phyloP scores from a whole-genome alignment of 2,113 vertebrate genomes.

The Sceloporus tristichus region DNA sequence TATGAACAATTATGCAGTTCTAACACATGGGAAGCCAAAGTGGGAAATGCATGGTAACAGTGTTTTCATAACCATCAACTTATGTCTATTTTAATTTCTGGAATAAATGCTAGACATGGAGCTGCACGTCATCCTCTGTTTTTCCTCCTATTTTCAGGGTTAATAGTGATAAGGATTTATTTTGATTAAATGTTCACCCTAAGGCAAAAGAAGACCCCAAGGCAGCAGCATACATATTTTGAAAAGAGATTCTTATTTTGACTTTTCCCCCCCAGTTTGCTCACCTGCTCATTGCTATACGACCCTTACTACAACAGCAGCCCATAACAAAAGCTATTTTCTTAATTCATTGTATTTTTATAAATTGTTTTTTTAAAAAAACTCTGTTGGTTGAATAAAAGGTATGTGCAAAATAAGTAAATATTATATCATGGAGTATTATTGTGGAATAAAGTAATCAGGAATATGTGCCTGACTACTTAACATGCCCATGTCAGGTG shows the following conservation, averaged over 20 bases:
- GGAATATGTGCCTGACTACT: neutral
- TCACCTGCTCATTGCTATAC: no score
- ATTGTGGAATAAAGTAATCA: no score
- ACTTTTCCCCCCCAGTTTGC: neutral
- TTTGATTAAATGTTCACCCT: conserved; percentile 1
- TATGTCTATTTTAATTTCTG: conserved; percentile 61
- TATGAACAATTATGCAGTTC: conserved; percentile 74
- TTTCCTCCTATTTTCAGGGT: conserved; percentile 43
- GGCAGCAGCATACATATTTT: neutral
- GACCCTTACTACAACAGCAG: neutral
- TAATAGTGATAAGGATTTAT: conserved; percentile 46
- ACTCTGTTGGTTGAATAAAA: neutral
- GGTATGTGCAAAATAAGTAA: neutral
- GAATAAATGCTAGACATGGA: conserved; percentile 31
- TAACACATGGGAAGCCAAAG: conserved; percentile 59
- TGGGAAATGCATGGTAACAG: conserved; percentile 60
- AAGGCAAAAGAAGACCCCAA: neutral
- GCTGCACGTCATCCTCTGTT: conserved; percentile 37
- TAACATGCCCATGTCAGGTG: neutral
- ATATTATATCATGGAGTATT: neutral
- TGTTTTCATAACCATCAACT: conserved; percentile 54
- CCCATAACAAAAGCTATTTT: neutral
- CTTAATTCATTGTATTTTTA: neutral
- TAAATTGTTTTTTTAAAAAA: neutral
- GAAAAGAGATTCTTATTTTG: neutral